These are phyloP conservation scores for Drosophila vallismaia DNA, from an alignment of 2,888 invertebrate species.

Conservation along the genomic window DNA sequence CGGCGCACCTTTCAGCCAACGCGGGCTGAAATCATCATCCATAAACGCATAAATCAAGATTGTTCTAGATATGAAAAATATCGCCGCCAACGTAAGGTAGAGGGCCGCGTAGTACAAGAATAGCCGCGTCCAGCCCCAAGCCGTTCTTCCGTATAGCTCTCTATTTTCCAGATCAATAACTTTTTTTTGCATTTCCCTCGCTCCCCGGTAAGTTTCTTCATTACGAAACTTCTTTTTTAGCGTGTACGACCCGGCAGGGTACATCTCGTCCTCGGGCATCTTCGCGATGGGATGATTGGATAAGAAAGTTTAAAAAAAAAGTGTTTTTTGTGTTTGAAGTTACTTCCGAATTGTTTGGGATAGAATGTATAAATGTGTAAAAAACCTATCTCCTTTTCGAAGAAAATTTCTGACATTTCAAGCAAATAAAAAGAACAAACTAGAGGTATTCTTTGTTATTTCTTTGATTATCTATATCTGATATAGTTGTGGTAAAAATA, in stretches of 20 bases:
- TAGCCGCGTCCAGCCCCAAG: conserved; percentile 52
- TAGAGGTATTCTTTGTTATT: too few relatives aligned
- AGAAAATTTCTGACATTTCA: too few relatives aligned
- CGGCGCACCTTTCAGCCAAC: conserved; percentile 47
- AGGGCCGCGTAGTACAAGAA: conserved; percentile 45
- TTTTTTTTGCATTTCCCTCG: conserved; percentile 46
- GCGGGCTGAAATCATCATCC: background rate
- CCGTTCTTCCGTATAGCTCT: conserved; percentile 44
- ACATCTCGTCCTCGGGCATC: conserved; percentile 46
- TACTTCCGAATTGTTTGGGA: too few relatives aligned
- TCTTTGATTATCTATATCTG: too few relatives aligned
- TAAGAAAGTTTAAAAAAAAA: too few relatives aligned
- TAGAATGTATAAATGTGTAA: too few relatives aligned
- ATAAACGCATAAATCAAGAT: background rate
- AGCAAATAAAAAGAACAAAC: too few relatives aligned
- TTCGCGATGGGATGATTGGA: too few relatives aligned
- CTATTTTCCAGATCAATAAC: conserved; percentile 56
- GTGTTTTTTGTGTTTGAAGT: too few relatives aligned
- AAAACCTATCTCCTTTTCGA: too few relatives aligned
- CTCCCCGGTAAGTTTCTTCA: conserved; percentile 33
- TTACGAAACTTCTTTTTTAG: conserved; percentile 58
- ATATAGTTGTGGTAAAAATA: too few relatives aligned
- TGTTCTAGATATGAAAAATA: background rate
- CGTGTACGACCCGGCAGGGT: conserved; percentile 50
- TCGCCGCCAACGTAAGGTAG: conserved; percentile 3